These are phyloP conservation scores for Drosophila sturtevanti DNA, from an alignment of 1,140 invertebrate species.

Conservation along the genomic window DNA sequence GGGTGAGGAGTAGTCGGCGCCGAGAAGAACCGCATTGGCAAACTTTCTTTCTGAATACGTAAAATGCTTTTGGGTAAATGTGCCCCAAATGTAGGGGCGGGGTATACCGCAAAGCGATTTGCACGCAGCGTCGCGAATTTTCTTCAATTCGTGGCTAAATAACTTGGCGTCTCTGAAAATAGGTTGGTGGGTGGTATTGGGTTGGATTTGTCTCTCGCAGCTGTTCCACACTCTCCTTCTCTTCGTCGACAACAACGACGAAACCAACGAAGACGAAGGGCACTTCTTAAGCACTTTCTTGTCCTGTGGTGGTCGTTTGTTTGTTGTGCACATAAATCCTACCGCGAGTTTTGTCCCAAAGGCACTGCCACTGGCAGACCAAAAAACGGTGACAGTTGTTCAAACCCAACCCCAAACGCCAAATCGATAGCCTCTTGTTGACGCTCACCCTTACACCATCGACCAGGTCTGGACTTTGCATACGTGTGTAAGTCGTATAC, in stretches of 20 bases:
- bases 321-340: conserved; percentile 81
- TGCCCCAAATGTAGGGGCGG: conserved; percentile 71
- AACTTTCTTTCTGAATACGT: conserved; percentile 76
- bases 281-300: conserved; percentile 80
- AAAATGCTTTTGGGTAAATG: conserved; percentile 78
- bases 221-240: conserved; percentile 47
- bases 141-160: conserved; percentile 76
- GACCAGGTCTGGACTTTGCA: conserved; percentile 17
- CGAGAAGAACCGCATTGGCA: conserved; percentile 56
- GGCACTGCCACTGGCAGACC: conserved; percentile 76
- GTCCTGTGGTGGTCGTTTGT: conserved; percentile 82
- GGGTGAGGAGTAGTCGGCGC: conserved; percentile 22
- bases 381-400: conserved; percentile 61
- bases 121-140: conserved; percentile 43
- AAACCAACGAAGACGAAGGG: conserved; percentile 28
- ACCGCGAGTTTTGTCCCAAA: conserved; percentile 75
- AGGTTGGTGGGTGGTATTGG: conserved; percentile 9
- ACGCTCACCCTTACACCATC: not conserved
- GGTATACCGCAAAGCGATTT: conserved; percentile 53
- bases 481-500: conserved; percentile 72
- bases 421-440: conserved; percentile 1
- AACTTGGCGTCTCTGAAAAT: conserved; percentile 68
- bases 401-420: not conserved
- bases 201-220: conserved; percentile 65
- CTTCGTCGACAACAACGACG: not conserved